phyloP scores from a whole-genome alignment of 2,888 invertebrate genomes.

The Muschampia plurimacula region DNA sequence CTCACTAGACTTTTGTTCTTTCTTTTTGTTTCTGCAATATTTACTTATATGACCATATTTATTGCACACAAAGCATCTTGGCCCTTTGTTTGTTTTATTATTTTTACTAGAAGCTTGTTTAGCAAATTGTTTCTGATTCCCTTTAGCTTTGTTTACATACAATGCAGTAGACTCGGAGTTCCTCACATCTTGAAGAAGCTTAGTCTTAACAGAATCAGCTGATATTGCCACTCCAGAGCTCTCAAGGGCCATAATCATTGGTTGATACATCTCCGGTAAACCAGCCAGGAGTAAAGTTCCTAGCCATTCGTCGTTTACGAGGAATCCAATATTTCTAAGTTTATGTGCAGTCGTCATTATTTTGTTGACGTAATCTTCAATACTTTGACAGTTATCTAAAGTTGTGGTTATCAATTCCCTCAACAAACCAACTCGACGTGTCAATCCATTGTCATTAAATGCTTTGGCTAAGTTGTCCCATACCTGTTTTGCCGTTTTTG shows the following conservation, averaged over 20 bases:
- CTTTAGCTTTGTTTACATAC: neutral
- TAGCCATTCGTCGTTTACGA: neutral
- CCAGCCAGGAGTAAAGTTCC: neutral
- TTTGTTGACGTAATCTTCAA: constrained; percentile 4
- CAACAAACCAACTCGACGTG: neutral
- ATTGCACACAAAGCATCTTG: constrained; percentile 1
- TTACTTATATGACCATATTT: constrained; percentile 5
- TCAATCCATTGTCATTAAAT: neutral
- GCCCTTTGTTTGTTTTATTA: neutral
- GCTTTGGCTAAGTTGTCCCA: constrained; percentile 2
- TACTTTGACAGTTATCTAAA: neutral
- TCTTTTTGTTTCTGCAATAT: neutral
- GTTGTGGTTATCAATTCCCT: neutral
- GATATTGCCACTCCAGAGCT: constrained; percentile 4
- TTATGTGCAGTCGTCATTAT: neutral
- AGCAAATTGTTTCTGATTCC: neutral
- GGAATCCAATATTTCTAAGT: neutral
- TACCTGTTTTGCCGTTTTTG: neutral
- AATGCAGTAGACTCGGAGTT: neutral
- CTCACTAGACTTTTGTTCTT: neutral
- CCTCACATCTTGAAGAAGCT: constrained; percentile 12
- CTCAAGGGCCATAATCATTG: constrained; percentile 4
- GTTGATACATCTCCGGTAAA: neutral
- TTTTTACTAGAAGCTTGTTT: neutral
- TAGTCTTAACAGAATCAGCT: constrained; percentile 5